These are phyloP conservation scores for Polymixis lichenea DNA, from an alignment of 2,888 invertebrate genomes.

Conservation along the genomic window DNA sequence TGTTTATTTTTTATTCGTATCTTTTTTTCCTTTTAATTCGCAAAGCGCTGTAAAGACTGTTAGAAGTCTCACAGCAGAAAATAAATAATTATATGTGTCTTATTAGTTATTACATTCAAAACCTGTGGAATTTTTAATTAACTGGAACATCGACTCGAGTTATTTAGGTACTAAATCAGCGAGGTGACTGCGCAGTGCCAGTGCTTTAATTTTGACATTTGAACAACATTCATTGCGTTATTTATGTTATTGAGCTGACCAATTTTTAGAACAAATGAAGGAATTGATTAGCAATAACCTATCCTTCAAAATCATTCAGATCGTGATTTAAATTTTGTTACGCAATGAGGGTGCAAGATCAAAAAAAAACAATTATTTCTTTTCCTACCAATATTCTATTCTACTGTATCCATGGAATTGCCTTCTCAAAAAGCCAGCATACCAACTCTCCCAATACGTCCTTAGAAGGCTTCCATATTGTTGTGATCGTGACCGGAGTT, in stretches of 20 bases:
- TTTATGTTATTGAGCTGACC: too few species aligned
- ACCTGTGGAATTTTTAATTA: not conserved
- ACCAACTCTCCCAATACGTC: conserved; percentile 10
- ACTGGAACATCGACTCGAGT: not conserved
- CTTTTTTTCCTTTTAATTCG: not conserved
- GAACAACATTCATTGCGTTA: too few species aligned
- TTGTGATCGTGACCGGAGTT: conserved; percentile 48
- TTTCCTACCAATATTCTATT: not conserved
- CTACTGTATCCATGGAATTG: not conserved
- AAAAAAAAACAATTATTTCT: not conserved
- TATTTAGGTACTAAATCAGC: not conserved
- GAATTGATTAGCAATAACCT: too few species aligned
- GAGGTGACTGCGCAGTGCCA: too few species aligned
- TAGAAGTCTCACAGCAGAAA: not conserved
- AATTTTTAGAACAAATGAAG: too few species aligned
- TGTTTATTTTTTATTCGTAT: too few species aligned
- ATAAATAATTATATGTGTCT: not conserved
- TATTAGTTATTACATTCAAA: not conserved
- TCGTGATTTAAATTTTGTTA: not conserved
- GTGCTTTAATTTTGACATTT: too few species aligned
- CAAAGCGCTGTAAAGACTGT: not conserved
- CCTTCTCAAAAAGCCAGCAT: not conserved
- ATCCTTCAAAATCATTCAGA: too few species aligned
- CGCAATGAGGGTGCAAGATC: not conserved
- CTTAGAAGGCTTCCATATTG: conserved; percentile 28